These are phyloP conservation scores for Beaufortia kweichowensis DNA, from an alignment of 2,113 vertebrate species.

Conservation along the genomic window DNA sequence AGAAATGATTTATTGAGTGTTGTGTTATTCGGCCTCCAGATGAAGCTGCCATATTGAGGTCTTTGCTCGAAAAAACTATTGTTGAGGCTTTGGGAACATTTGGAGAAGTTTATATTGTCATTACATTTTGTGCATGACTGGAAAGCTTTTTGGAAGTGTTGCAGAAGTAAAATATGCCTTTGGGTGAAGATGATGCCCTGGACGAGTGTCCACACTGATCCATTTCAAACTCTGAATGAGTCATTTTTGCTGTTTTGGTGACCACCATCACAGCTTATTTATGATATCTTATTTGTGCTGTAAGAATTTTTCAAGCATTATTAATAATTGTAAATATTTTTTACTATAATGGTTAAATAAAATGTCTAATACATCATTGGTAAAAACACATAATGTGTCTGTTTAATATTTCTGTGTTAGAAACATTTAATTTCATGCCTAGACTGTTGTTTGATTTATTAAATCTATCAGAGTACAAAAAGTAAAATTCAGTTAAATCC, in stretches of 20 bases:
- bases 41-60: conserved; percentile 38
- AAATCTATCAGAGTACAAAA: too few species aligned
- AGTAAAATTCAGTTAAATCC: too few species aligned
- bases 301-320: background rate
- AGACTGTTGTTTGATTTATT: background rate
- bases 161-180: conserved; percentile 36
- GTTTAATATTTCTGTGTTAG: too few species aligned
- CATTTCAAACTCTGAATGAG: conserved; percentile 14
- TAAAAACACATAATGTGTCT: too few species aligned
- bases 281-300: background rate
- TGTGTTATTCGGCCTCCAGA: conserved; percentile 39
- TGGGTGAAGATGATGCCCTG: conserved; percentile 26
- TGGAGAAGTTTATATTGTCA: conserved; percentile 43
- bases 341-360: too few species aligned
- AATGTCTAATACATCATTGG: too few species aligned
- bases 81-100: conserved; percentile 37
- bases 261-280: background rate
- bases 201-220: conserved; percentile 9
- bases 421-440: background rate
- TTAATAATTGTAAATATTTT: background rate
- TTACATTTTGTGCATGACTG: conserved; percentile 43
- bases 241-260: background rate
- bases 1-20: conserved; percentile 50
- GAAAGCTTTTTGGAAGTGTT: conserved; percentile 40
- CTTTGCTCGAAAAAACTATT: conserved; percentile 38